A percentile compares a stretch with the other conserved stretches of the same genome.
Conservation (phyloP, 1,140 invertebrate species). For the Ruditapes philippinarum region DNA sequence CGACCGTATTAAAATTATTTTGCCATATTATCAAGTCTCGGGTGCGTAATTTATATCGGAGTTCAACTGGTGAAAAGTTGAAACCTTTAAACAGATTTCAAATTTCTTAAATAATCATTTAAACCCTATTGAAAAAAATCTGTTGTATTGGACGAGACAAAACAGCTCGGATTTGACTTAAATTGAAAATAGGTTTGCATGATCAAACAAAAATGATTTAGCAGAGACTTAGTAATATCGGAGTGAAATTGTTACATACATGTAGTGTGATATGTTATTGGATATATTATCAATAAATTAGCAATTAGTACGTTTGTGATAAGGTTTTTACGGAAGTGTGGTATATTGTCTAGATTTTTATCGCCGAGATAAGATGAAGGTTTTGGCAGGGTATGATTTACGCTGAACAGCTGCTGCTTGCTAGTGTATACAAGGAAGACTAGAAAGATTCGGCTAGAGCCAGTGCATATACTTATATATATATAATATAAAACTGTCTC, state of each 20-base stretch:
- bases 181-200: too few species aligned
- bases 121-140: background rate
- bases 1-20: background rate
- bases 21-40: background rate
- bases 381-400: conserved; percentile 1
- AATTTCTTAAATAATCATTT: background rate
- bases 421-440: too few species aligned
- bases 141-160: background rate
- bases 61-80: background rate
- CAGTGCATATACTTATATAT: too few species aligned
- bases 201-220: too few species aligned
- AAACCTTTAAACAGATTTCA: conserved; percentile 19
- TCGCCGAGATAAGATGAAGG: background rate
- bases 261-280: background rate
- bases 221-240: too few species aligned
- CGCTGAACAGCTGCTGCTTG: background rate
- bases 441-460: too few species aligned
- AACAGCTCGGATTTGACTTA: background rate
- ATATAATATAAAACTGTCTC: too few species aligned
- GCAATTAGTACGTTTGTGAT: background rate
- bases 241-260: background rate
- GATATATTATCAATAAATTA: background rate
- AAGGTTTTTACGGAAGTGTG: background rate
- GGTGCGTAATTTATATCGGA: background rate
- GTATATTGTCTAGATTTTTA: background rate